These are phyloP conservation scores for Cynopterus sphinx DNA, from an alignment of 2,797 vertebrate genomes.

Conservation along the genomic window DNA sequence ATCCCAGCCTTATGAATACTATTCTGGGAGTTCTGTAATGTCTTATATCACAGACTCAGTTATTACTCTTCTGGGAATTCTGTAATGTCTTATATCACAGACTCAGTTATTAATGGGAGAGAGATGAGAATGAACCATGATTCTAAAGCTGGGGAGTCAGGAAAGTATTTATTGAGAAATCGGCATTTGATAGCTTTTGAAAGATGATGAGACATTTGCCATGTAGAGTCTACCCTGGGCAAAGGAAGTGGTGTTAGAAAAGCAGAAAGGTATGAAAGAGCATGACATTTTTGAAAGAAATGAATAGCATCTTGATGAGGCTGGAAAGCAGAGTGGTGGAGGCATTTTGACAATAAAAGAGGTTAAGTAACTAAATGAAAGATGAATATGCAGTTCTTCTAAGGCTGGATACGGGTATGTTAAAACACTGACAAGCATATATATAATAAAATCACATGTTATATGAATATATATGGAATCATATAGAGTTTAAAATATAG, in stretches of 20 bases:
- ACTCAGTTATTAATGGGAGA: background rate
- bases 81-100: background rate
- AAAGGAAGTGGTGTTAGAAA: background rate
- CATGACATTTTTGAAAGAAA: background rate
- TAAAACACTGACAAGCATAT: background rate
- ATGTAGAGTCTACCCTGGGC: background rate
- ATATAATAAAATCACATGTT: background rate
- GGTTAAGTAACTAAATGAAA: background rate
- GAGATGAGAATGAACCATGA: background rate
- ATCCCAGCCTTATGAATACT: background rate
- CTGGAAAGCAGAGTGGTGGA: background rate
- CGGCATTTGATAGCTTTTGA: background rate
- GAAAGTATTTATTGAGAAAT: background rate
- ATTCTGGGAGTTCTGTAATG: background rate
- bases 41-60: background rate
- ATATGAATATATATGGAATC: background rate
- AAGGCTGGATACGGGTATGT: background rate
- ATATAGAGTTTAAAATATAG: background rate
- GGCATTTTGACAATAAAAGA: background rate
- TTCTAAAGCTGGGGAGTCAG: background rate
- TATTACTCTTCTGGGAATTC: background rate
- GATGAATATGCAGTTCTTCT: background rate
- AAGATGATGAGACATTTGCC: background rate
- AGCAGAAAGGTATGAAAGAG: background rate
- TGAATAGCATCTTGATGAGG: background rate